These are phyloP conservation scores for Drosophila pegasa DNA, from an alignment of 2,888 invertebrate species.

Conservation along the genomic window DNA sequence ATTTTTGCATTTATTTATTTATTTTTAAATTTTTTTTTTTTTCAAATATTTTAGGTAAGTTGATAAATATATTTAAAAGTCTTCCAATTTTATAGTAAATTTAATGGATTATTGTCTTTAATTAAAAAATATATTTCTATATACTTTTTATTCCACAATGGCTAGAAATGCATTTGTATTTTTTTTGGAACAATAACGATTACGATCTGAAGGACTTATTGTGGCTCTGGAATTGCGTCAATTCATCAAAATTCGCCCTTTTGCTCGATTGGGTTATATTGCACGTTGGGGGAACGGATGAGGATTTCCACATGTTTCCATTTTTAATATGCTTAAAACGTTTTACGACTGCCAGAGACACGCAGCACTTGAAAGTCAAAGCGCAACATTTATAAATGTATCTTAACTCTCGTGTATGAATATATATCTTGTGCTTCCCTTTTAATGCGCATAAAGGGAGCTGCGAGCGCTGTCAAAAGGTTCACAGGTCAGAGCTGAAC, in stretches of 20 bases:
- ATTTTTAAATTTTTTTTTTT: too few relatives aligned
- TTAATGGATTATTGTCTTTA: too few relatives aligned
- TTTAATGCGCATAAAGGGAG: conserved; percentile 67
- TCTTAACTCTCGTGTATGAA: neutral
- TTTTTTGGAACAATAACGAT: conserved; percentile 27
- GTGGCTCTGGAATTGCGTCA: conserved; percentile 61
- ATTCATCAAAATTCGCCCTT: conserved; percentile 58
- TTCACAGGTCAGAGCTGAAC: conserved; percentile 33
- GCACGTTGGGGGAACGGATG: neutral
- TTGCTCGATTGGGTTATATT: conserved; percentile 21
- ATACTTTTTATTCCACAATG: too few relatives aligned
- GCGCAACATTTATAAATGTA: conserved; percentile 36
- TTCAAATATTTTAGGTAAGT: too few relatives aligned
- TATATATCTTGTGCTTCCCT: conserved; percentile 20
- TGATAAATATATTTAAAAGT: too few relatives aligned
- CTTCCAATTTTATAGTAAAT: too few relatives aligned
- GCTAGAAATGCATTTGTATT: too few relatives aligned
- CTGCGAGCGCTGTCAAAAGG: conserved; percentile 7
- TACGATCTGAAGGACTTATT: conserved; percentile 35
- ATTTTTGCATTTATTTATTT: too few relatives aligned
- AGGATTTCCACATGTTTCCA: conserved; percentile 52
- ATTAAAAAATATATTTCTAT: too few relatives aligned
- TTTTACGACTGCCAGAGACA: conserved; percentile 64
- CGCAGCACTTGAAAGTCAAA: conserved; percentile 63
- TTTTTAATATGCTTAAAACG: conserved; percentile 71